A percentile compares a stretch with the other conserved stretches of the same genome.
These are phyloP conservation scores for Cotesia vestalis DNA, from an alignment of 1,140 invertebrate genomes.

Conservation along the genomic window DNA sequence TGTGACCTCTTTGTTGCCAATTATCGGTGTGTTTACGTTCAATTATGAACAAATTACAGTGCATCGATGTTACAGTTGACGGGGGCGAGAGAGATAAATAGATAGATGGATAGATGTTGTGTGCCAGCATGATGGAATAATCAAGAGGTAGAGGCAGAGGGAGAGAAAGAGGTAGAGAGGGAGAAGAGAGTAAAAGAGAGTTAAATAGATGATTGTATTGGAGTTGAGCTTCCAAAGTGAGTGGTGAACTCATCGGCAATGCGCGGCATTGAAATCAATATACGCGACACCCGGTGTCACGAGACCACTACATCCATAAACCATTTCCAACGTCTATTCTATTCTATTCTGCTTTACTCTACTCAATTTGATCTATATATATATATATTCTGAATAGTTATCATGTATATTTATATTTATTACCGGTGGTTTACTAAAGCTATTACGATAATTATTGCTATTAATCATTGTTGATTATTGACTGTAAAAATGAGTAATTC, in stretches of 20 bases:
- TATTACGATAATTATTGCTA: conserved; percentile 24
- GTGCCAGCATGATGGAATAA: no score
- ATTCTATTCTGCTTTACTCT: background rate
- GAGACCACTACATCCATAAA: conserved; percentile 24
- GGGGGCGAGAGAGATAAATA: background rate
- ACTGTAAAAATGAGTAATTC: conserved; percentile 1
- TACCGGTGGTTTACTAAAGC: background rate
- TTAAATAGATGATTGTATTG: background rate
- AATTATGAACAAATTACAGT: conserved; percentile 46
- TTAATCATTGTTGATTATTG: conserved; percentile 22
- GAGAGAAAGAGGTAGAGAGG: background rate
- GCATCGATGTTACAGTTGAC: conserved; percentile 1
- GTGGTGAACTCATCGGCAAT: background rate
- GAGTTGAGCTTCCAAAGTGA: conserved; percentile 2
- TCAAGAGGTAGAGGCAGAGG: background rate
- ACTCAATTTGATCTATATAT: background rate
- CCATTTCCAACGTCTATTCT: conserved; percentile 14
- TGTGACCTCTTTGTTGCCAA: conserved; percentile 41
- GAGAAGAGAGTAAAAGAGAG: background rate
- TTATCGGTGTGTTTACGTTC: conserved; percentile 46
- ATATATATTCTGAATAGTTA: conserved; percentile 22
- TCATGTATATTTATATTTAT: conserved; percentile 17
- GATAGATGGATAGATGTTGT: background rate
- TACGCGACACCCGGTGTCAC: conserved; percentile 25
- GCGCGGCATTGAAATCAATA: conserved; percentile 39